Evolutionary conservation across 1,140 invertebrate species (phyloP).

Genomic region (Drosophila ohnishii): DNA sequence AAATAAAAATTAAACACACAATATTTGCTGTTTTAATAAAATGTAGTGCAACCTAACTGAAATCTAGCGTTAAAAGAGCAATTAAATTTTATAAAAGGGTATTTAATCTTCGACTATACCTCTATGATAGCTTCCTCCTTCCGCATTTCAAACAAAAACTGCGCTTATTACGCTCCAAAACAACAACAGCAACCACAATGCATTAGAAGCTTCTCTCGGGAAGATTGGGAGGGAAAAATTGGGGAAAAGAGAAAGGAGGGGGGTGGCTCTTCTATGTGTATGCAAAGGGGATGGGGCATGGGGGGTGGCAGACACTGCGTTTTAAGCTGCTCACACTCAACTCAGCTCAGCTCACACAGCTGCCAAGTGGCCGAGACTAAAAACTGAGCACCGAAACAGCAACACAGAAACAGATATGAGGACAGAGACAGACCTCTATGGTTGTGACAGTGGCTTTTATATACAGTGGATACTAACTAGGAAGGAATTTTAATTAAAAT

Average conservation of each 20-base stretch:
- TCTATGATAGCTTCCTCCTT: not conserved
- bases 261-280: too few relatives aligned
- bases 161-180: slow-evolving; percentile 64
- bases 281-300: not conserved
- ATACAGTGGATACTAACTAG: slow-evolving; percentile 13
- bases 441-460: slow-evolving; percentile 38
- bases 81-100: not conserved
- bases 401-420: slow-evolving; percentile 35
- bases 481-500: not conserved
- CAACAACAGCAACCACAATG: slow-evolving; percentile 23
- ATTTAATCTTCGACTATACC: not conserved
- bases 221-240: not conserved
- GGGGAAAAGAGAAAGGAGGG: slow-evolving; percentile 9
- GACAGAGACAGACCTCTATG: slow-evolving; percentile 6
- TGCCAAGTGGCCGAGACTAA: slow-evolving; percentile 56
- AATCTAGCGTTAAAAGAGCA: too few relatives aligned
- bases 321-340: slow-evolving; percentile 44
- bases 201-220: slow-evolving; percentile 62
- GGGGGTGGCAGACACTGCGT: slow-evolving; percentile 13
- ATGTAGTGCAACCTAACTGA: too few relatives aligned
- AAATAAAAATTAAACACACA: too few relatives aligned
- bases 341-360: slow-evolving; percentile 45
- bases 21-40: too few relatives aligned
- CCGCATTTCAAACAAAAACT: slow-evolving; percentile 54
- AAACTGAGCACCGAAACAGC: slow-evolving; percentile 46